Evolutionary conservation across 92 coral and sea anemone genomes (phyloP), one percentile per base, ranked within the genome.

Genomic region (Anthopleura xanthogrammica): DNA sequence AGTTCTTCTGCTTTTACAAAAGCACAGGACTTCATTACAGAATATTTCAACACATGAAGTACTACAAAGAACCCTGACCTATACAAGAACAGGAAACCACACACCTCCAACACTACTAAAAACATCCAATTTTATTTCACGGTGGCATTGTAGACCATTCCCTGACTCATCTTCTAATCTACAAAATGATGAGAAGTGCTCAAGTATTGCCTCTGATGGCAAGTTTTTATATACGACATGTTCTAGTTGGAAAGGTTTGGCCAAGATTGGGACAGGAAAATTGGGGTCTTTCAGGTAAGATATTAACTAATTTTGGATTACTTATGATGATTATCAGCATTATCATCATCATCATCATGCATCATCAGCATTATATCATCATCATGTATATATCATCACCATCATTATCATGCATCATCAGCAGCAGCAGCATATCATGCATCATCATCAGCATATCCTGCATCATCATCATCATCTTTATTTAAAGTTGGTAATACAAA

Each of bases 181-280:
- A 14, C 87, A 83, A 73, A 72, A 77, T 76, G 82, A 55, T n/a
- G 86, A 85, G 5, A 90, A 84, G 58, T 91, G 93, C 9, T 77
- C 79, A 36, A 94, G 92, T 72, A 75, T 96, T 75, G 87, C 93
- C 60, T 90, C 90, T 81, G 94, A 94, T 90, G 99, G 98, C 12
- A 87, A 82, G 82, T 96, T 89, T 85, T 86, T 96, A 77, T 96
- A 94, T 80, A 82, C 90, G 16, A 80, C 89, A 23, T 83, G 84
- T 84, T 75, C 83, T 40, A 54, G 80, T 72, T 90, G 90, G 50
- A 89, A 92, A 76, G 94, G 98, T 23, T 83, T 96, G 87, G 80
- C 88, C 46, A 96, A 96, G 79, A 66, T 96, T 80, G 99, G 99
- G 17, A 92, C 94, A 86, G 99, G 99, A 68, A 94, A 87, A 79